Evolutionary conservation across 2,888 invertebrate species (phyloP).

Genomic region (Plagiodera versicolora): DNA sequence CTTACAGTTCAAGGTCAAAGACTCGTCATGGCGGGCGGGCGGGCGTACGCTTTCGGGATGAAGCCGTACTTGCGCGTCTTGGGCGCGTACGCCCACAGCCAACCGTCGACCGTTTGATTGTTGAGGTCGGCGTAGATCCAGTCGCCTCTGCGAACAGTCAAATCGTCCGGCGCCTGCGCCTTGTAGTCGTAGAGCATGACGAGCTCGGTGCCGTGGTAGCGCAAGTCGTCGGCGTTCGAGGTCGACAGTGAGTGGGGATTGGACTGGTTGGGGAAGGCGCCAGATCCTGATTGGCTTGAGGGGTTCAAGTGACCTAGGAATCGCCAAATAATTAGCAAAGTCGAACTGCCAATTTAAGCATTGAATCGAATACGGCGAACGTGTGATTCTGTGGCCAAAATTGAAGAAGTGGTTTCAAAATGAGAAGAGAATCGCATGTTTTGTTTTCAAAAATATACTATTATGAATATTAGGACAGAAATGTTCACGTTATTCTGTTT

Average conservation of each 20-base stretch:
- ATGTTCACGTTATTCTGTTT: too few species aligned
- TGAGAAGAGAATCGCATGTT: too few species aligned
- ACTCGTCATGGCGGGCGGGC: slow-evolving; percentile 90
- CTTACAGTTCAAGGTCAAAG: too few species aligned
- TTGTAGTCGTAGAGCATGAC: slow-evolving; percentile 96
- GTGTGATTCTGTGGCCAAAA: too few species aligned
- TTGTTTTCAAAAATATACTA: too few species aligned
- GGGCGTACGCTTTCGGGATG: slow-evolving; percentile 91
- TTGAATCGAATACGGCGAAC: too few species aligned
- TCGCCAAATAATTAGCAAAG: too few species aligned
- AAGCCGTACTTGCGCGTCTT: slow-evolving; percentile 92
- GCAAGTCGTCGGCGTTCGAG: slow-evolving; percentile 63
- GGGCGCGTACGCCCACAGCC: slow-evolving; percentile 94
- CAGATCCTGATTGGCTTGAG: slow-evolving; percentile 40
- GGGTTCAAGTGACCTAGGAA: slow-evolving; percentile 55
- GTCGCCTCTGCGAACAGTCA: slow-evolving; percentile 87
- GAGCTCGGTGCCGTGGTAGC: slow-evolving; percentile 86
- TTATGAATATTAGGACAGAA: too few species aligned
- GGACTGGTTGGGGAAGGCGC: slow-evolving; percentile 43
- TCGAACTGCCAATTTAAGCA: too few species aligned
- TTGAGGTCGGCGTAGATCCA: slow-evolving; percentile 94
- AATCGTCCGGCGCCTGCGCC: slow-evolving; percentile 91
- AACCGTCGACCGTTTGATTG: slow-evolving; percentile 92
- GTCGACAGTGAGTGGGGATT: slow-evolving; percentile 45
- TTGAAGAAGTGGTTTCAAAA: too few species aligned